Evolutionary conservation across 2,797 vertebrate genomes (phyloP), one percentile per base, ranked within the genome.

Genomic region (Acipenser oxyrinchus): DNA sequence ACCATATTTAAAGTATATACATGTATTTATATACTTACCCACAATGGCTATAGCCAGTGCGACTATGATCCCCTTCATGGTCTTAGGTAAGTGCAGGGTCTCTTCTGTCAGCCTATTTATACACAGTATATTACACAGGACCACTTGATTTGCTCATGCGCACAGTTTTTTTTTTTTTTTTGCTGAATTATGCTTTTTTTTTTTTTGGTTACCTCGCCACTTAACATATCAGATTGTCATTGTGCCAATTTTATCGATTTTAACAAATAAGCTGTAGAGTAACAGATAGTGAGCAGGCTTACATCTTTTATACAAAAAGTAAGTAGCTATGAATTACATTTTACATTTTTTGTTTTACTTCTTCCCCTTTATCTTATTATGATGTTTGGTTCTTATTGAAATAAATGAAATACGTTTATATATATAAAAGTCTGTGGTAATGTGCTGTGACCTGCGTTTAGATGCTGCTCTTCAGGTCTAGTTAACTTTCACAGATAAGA

Each of bases 1-100:
- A 37, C 23, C 23, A 4, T 37, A 37, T 37, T 37, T 37, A 37
- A 37, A 37, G 4, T 37, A 37, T 37, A 37, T 37, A 37, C 23
- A 37, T 37, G 23, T 37, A 37, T 37, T 37, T 37, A 37, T 37
- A 10, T 55, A 64, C 81, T 85, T 78, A 86, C 83, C 81, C 52
- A 69, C 82, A 2, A 83, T 66, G 63, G 77, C 74, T 71, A 84
- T 64, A 7, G 2, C 64, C 49, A 83, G 58, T 2, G 70, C 66
- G 13, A 86, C 69, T 58, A 75, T 8, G 71, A 82, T 75, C 65
- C 76, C 79, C 81, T 70, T 86, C 86, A 86, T 87, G 70, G 51
- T 57, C n/a, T 83, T 75, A 81, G 73, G 70, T 0, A 78, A 85
- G 78, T 83, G 69, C 5, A 37, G 53, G 60, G 63, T 59, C 51